A percentile compares a stretch with the other conserved stretches of the same genome.
These are phyloP conservation scores for Itoplectis maculator DNA, from an alignment of 2,888 invertebrate genomes.

Conservation along the genomic window DNA sequence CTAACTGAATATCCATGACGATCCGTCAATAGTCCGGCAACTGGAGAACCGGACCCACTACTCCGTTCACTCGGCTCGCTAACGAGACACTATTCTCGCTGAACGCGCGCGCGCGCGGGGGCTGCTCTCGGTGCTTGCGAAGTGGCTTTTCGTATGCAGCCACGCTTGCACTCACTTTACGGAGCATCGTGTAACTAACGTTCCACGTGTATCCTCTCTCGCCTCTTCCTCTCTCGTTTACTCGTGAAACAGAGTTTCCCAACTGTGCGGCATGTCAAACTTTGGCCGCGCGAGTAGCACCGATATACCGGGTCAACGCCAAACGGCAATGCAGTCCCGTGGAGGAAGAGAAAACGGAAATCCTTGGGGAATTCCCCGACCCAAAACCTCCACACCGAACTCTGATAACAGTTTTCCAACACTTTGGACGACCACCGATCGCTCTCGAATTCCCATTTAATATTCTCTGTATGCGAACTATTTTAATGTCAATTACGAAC, in stretches of 20 bases:
- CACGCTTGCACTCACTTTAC: conserved; percentile 39
- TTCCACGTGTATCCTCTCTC: conserved; percentile 14
- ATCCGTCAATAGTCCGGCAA: conserved; percentile 65
- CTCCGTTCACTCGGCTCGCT: conserved; percentile 50
- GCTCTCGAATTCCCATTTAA: not conserved
- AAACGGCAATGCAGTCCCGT: conserved; percentile 6
- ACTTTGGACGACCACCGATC: conserved; percentile 10
- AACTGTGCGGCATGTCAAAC: conserved; percentile 66
- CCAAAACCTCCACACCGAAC: conserved; percentile 20
- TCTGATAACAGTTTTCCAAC: conserved; percentile 20
- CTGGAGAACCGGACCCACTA: conserved; percentile 44
- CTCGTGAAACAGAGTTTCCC: conserved; percentile 53
- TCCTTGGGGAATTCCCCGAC: conserved; percentile 18
- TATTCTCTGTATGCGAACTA: conserved; percentile 1
- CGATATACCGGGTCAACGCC: conserved; percentile 61
- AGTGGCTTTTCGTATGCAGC: conserved; percentile 64
- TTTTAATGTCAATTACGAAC: conserved; percentile 6
- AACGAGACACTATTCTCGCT: conserved; percentile 70
- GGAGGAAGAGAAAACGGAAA: conserved; percentile 20
- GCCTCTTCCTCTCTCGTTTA: conserved; percentile 26
- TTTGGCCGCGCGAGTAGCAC: conserved; percentile 59
- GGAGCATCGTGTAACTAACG: conserved; percentile 44
- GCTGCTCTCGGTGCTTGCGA: conserved; percentile 59
- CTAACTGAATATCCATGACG: conserved; percentile 65
- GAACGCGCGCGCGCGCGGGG: too few relatives aligned